Percentiles rank a stretch among this genome's conserved stretches.
phyloP scores from a whole-genome alignment of 2,888 invertebrate species.

The Ophion ellenae region DNA sequence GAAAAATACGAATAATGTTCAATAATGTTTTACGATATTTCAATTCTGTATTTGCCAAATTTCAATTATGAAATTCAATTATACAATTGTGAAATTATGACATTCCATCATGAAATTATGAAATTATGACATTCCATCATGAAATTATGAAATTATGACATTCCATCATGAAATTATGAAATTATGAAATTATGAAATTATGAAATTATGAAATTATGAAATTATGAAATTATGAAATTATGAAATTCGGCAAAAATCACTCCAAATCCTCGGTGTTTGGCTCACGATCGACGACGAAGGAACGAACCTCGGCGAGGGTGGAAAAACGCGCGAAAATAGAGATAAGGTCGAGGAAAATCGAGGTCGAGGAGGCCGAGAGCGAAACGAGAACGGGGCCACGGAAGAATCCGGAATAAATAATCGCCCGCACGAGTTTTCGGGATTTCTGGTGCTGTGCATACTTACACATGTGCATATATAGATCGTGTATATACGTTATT shows the following conservation, averaged over 20 bases:
- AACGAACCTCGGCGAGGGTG: not conserved
- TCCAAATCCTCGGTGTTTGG: not conserved
- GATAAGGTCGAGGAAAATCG: not conserved
- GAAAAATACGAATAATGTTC: too few relatives aligned
- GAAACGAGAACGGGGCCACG: not conserved
- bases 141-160: too few relatives aligned
- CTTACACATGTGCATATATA: not conserved
- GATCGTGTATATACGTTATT: not conserved
- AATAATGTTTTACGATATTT: too few relatives aligned
- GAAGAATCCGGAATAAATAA: slow-evolving; percentile 17
- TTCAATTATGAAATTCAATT: too few relatives aligned
- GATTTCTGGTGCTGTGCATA: not conserved
- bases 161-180: too few relatives aligned
- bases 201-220: too few relatives aligned
- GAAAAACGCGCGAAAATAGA: not conserved
- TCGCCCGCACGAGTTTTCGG: slow-evolving; percentile 13
- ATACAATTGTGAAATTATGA: not conserved
- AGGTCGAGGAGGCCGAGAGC: not conserved
- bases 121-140: too few relatives aligned
- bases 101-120: not conserved
- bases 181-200: too few relatives aligned
- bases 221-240: too few relatives aligned
- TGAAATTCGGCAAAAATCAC: not conserved
- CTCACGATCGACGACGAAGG: not conserved
- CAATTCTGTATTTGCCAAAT: too few relatives aligned